phyloP scores from a whole-genome alignment of 2,888 invertebrate species.

The Drosophila meridionalis region DNA sequence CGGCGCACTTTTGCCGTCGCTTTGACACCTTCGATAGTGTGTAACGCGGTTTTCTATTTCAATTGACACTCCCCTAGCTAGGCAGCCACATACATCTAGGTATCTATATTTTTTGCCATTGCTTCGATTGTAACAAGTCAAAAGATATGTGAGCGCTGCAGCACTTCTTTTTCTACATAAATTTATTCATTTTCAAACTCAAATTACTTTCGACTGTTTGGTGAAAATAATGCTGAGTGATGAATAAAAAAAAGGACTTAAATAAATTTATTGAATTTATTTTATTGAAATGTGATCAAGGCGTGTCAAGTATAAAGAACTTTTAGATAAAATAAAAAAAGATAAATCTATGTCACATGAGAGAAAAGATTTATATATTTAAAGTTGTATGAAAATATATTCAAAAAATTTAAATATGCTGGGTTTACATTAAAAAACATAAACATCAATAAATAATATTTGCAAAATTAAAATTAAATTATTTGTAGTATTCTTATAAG shows the following conservation, averaged over 20 bases:
- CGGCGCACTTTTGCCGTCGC: slow-evolving; percentile 72
- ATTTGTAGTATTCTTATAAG: too few species aligned
- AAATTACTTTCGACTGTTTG: slow-evolving; percentile 25
- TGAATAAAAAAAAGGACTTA: slow-evolving; percentile 6
- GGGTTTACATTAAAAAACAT: neutral
- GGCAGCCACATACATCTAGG: neutral
- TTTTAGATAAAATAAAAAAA: neutral
- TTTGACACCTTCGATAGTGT: slow-evolving; percentile 76
- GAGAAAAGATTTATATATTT: accelerated
- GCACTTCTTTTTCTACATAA: neutral
- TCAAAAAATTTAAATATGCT: neutral
- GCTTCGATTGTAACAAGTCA: slow-evolving; percentile 19
- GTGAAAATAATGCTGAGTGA: slow-evolving; percentile 1
- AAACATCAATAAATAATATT: neutral
- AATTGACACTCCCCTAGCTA: slow-evolving; percentile 66
- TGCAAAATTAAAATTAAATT: neutral
- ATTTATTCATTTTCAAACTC: slow-evolving; percentile 19
- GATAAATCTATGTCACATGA: neutral
- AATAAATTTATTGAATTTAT: slow-evolving; percentile 11
- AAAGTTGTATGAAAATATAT: neutral
- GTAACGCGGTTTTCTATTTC: slow-evolving; percentile 79
- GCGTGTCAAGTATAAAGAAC: neutral
- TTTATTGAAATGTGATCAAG: neutral
- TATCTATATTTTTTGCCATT: slow-evolving; percentile 18
- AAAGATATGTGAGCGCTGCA: slow-evolving; percentile 4